Evolutionary conservation across 1,140 invertebrate species (phyloP), one percentile per base, ranked within the genome.

Genomic region (Anoplolepis gracilipes): DNA sequence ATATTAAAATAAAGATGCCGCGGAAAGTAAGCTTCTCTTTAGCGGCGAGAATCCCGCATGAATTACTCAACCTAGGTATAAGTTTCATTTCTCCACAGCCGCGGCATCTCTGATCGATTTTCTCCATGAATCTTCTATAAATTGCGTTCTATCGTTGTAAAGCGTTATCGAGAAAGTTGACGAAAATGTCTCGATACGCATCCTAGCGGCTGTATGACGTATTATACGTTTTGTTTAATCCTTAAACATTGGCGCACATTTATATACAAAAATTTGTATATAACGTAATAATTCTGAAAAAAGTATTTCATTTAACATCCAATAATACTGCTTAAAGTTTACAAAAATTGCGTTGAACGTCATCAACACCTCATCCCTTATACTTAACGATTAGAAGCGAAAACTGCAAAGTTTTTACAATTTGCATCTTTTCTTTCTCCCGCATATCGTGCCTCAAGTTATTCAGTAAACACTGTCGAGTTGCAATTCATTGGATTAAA

Each of bases 401-500:
- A 57, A 25, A 72, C 55, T 72, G 3, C 8, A 36, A 1, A 57
- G 0, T 3, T 28, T 3, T 7, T 64, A 13, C 10, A 46, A 33
- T 1, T 25, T 64, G 49, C 8, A 59, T 53, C 8, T 69, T 62
- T 62, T 36, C 22, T 65, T 55, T 19, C 22, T 22, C 19, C 39
- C 10, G 22, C 28, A 19, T 33, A 61, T 46, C 22, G n/a, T 30
- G 30, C 36, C 22, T 39, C 11, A 10, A 64, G 46, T 87, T 86
- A 85, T 33, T 73, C 22, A 25, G 28, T 13, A 78, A 78, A 67
- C 30, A 65, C 11, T 53, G 19, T 36, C 30, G 53, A 88, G 10
- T 86, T 67, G 73, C 84, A 89, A 89, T 78, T 86, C 67, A 86
- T 75, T 33, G n/a, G 73, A 86, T 88, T 78, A 86, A 75, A 88